phyloP scores from a whole-genome alignment of 2,888 invertebrate genomes.

The Limnephilus lunatus region DNA sequence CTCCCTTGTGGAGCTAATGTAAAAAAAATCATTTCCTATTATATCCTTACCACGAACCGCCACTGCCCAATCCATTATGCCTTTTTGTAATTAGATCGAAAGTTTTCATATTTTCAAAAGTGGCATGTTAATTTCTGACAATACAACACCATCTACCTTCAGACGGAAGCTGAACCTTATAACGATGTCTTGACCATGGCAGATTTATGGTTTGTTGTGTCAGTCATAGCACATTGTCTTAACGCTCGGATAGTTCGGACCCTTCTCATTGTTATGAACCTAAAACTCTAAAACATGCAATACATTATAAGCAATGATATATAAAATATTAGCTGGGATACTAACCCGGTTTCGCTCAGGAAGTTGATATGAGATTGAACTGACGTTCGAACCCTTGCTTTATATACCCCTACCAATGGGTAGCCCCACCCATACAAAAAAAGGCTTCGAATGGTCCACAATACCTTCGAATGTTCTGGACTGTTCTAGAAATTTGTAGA shows the following conservation, averaged over 20 bases:
- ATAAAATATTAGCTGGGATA: no score
- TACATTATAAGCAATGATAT: neutral
- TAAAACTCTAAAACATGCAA: neutral
- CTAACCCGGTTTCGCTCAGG: no score
- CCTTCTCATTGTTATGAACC: neutral
- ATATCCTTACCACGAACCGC: neutral
- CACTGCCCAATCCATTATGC: neutral
- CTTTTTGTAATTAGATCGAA: neutral
- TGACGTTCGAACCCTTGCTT: no score
- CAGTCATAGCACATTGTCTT: neutral
- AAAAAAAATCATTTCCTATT: no score
- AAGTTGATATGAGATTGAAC: no score
- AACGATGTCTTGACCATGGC: neutral
- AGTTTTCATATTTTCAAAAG: neutral
- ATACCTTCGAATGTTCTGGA: no score
- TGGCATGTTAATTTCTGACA: neutral
- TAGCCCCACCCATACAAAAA: no score
- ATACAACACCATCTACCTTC: neutral
- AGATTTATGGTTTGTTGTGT: neutral
- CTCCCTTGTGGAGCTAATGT: no score
- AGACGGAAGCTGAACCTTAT: neutral
- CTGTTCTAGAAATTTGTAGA: no score
- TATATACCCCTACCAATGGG: no score
- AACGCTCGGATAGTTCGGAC: neutral
- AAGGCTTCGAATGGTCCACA: no score